phyloP scores from a whole-genome alignment of 1,140 invertebrate species.

The Thalassaphorura encarpata region DNA sequence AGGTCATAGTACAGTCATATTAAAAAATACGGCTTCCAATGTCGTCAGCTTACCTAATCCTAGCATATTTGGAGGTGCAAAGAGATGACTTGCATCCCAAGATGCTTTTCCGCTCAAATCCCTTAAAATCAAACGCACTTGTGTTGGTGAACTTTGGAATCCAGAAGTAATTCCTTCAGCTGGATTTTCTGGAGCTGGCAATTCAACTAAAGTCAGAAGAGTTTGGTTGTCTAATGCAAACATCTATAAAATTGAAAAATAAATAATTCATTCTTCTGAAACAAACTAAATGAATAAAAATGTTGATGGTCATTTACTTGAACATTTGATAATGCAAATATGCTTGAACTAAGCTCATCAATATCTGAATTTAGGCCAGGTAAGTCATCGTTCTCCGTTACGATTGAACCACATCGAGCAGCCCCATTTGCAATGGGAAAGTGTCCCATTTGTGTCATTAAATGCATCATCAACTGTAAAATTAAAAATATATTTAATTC shows the following conservation, averaged over 20 bases:
- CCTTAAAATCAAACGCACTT: conserved; percentile 73
- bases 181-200: conserved; percentile 68
- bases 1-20: not conserved
- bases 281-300: not conserved
- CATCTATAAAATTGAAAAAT: conserved; percentile 51
- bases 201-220: conserved; percentile 80
- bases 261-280: conserved; percentile 10
- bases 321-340: conserved; percentile 77
- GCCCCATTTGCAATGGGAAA: conserved; percentile 77
- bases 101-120: conserved; percentile 94
- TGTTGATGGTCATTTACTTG: conserved; percentile 40
- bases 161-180: conserved; percentile 73
- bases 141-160: conserved; percentile 46
- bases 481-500: conserved; percentile 1
- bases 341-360: conserved; percentile 61
- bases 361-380: conserved; percentile 48
- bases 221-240: conserved; percentile 71
- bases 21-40: not conserved
- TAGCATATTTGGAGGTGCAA: not conserved
- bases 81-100: conserved; percentile 88
- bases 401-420: conserved; percentile 66
- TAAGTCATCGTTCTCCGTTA: conserved; percentile 89
- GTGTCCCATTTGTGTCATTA: conserved; percentile 77
- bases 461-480: conserved; percentile 54
- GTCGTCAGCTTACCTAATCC: not conserved